Conservation (phyloP, 2,797 vertebrate genomes). For the Trematomus bernacchii region DNA sequence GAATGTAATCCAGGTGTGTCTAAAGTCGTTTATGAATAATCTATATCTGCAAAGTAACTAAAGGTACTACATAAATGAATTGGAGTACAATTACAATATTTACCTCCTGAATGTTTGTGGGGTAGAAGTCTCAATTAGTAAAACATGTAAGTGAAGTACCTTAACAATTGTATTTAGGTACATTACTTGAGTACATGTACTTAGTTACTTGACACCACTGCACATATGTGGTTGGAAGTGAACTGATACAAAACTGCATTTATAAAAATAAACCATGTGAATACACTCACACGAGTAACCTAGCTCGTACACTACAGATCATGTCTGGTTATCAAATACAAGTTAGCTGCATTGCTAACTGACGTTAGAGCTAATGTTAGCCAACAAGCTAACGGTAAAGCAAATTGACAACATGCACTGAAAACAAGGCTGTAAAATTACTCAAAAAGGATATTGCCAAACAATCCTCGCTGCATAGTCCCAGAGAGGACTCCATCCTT, state of each 20-base stretch:
- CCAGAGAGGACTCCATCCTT: constrained; percentile 81
- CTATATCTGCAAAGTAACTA: no score
- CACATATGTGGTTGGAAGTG: constrained; percentile 11
- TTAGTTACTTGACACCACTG: no score
- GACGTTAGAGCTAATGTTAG: constrained; percentile 59
- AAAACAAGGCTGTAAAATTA: constrained; percentile 28
- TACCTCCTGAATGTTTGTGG: no score
- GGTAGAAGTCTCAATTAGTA: no score
- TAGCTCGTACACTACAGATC: not conserved
- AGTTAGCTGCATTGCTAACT: constrained; percentile 2
- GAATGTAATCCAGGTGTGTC: no score
- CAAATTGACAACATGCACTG: not conserved
- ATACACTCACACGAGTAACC: not conserved
- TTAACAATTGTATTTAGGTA: no score
- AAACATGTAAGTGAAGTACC: no score
- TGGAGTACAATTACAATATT: no score
- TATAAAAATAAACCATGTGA: not conserved
- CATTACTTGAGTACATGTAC: no score
- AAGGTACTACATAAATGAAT: no score
- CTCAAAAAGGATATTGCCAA: constrained; percentile 87
- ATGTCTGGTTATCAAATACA: not conserved
- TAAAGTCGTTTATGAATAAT: no score
- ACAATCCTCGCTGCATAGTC: constrained; percentile 77
- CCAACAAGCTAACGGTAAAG: constrained; percentile 41
- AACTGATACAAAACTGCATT: not conserved